Percentiles rank a stretch among this genome's conserved stretches.
Evolutionary conservation across 2,888 invertebrate species (phyloP).

Genomic region (Xanthia icteritia): DNA sequence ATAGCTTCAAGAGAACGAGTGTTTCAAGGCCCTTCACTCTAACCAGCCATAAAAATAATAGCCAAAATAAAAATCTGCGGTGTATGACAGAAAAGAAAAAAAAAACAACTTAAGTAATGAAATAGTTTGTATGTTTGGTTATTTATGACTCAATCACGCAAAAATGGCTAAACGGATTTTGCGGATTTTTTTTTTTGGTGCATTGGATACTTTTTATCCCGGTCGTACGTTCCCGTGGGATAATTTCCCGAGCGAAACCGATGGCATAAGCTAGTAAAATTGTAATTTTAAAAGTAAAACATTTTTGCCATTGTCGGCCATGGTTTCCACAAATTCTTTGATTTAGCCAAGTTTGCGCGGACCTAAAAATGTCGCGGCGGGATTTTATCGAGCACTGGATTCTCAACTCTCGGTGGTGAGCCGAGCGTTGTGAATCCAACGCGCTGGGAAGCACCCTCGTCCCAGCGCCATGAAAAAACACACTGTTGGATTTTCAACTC

Average conservation of each 20-base stretch:
- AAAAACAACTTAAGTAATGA: neutral
- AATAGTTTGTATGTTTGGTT: neutral
- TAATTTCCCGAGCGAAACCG: no score
- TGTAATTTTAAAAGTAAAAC: constrained; percentile 21
- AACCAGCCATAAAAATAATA: neutral
- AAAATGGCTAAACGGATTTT: neutral
- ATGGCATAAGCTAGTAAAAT: neutral
- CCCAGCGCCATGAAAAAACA: no score
- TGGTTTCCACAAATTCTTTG: constrained; percentile 49
- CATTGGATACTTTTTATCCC: no score
- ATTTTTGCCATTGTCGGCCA: neutral
- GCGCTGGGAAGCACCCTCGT: no score
- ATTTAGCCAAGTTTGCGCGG: constrained; percentile 19
- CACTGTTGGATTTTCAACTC: no score
- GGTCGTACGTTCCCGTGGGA: neutral
- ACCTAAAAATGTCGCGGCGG: no score
- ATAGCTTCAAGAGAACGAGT: neutral
- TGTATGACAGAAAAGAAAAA: neutral
- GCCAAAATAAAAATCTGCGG: neutral
- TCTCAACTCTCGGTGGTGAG: no score
- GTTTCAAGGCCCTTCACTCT: neutral
- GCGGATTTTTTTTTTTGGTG: no score
- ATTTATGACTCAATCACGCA: neutral
- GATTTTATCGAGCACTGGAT: no score
- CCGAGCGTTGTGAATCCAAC: no score